phyloP scores from a whole-genome alignment of 1,140 invertebrate genomes.

The Heliconius hewitsoni region DNA sequence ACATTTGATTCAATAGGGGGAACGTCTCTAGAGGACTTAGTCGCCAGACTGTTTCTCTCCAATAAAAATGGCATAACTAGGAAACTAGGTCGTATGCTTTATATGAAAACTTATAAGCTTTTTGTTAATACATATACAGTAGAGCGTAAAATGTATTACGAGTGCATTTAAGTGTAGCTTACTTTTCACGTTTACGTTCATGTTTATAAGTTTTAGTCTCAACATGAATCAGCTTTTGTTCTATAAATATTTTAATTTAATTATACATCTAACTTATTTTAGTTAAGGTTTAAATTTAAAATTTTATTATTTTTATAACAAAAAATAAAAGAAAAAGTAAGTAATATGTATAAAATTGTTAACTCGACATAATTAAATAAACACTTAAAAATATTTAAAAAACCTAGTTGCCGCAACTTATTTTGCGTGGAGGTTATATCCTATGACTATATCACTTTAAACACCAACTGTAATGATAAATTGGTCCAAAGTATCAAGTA shows the following conservation, averaged over 20 bases:
- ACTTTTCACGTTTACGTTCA: conserved; percentile 1
- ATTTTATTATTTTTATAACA: background rate
- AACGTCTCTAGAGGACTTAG: conserved; percentile 33
- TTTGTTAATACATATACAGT: conserved; percentile 14
- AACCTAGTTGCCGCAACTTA: too few relatives aligned
- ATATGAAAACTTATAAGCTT: conserved; percentile 20
- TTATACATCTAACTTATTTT: background rate
- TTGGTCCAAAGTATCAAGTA: too few relatives aligned
- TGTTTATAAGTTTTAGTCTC: conserved; percentile 5
- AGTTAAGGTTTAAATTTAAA: background rate
- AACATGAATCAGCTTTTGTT: background rate
- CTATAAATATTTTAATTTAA: background rate
- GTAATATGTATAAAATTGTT: too few relatives aligned
- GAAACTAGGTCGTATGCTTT: conserved; percentile 27
- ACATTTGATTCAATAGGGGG: conserved; percentile 27
- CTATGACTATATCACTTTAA: too few relatives aligned
- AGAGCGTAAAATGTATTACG: conserved; percentile 14
- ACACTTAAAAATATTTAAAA: too few relatives aligned
- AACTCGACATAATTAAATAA: too few relatives aligned
- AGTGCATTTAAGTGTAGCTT: background rate
- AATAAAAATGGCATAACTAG: conserved; percentile 25
- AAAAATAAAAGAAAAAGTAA: background rate
- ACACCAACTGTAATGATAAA: too few relatives aligned
- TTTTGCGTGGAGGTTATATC: too few relatives aligned
- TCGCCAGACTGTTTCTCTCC: conserved; percentile 29